Base-by-base conservation (phyloP, 2,888 invertebrate species). In the Lasioglossum figueresi region DNA sequence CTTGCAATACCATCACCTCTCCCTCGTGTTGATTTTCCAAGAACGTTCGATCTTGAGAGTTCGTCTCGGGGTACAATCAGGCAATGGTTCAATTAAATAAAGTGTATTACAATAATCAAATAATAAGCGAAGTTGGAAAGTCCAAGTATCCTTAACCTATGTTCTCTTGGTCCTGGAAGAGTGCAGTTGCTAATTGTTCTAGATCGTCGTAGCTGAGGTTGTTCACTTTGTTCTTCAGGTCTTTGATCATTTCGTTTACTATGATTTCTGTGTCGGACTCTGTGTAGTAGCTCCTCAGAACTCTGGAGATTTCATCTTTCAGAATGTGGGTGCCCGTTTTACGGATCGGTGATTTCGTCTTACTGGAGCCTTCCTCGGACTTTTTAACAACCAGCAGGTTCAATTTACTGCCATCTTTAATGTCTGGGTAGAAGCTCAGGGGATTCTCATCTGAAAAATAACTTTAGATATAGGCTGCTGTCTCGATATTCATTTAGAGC, bases 381-480 rank as follows among this genome's bases (percentile, higher is more conserved):
- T 90, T 91, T 91, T 97, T 97, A 92, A 97, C 97, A 6, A 97
- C 96, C 43, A 97, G 95, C 83, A 98, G 95, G 93, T 97, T 97
- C 71, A 98, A 93, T 94, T 97, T 98, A 27, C 97, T 96, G 2
- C 97, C 98, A 85, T 98, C 97, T 94, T 97, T 97, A 56, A 98
- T 97, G 88, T 96, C 96, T 8, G 97, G 96, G 94, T 98, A 98
- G 71, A 96, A 96, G 68, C 96, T 96, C 72, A 98, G 95, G 12
- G 96, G 96, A 92, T 97, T 97, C 74, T 97, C 97, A 92, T 98
- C 98, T 92, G 88, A 34, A 94, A 94, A 16, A 48, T 27, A 1
- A 70, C 12, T 40, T 40, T 70, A n/a, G 14, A 37, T 37, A 4
- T 68, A 63, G 0, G 4, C 14, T 63, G n/a, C n/a, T 52, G 10